Base-by-base conservation (phyloP, 2,888 invertebrate species). In the Agonopterix arenella region DNA sequence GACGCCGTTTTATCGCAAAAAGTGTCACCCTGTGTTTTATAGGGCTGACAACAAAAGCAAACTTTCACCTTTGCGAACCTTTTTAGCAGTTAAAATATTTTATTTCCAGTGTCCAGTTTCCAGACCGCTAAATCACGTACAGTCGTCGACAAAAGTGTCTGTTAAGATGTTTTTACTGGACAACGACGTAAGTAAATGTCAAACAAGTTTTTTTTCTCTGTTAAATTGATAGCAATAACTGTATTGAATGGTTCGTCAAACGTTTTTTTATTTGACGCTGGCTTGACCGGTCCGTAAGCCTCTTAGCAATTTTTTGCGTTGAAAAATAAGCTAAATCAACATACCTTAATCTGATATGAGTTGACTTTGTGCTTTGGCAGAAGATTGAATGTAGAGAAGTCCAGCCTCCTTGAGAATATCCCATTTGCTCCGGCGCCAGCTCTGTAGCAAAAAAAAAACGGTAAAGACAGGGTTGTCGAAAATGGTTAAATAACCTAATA, bases 311-410 rank as follows among this genome's bases (percentile, higher is more conserved):
- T 49, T 46, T 46, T 49, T 45, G 28, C 36, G 36, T 44, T 11
- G 38, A 45, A 52, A 50, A 45, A 43, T 41, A 45, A 11, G 13
- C 9, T 11, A 44, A 16, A 10, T 44, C 28, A 11, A 77, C 93
- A 92, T 91, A 97, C 97, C 96, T 98, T 98, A 81, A 99, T 98
- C 92, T 98, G 98, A 92, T 98, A 98, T 74, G 98, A 98, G 92
- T 99, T 99, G 80, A 98, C 94, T 91, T 98, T 98, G 81, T 97
- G 95, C 84, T 94, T 94, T 63, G 98, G 98, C 74, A 99, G 92
- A 65, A 94, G 92, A 84, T 97, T 97, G 92, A 98, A 97, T 49
- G 97, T 96, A 71, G 97, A 96, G 91, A 98, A 97, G 89, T 98
- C 98, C 80, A 95, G 91, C 63, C 99, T 94, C 69, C 97, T 93